Evolutionary conservation across 2,113 vertebrate genomes (phyloP), one percentile per base, ranked within the genome.

Genomic region (Talpa occidentalis): DNA sequence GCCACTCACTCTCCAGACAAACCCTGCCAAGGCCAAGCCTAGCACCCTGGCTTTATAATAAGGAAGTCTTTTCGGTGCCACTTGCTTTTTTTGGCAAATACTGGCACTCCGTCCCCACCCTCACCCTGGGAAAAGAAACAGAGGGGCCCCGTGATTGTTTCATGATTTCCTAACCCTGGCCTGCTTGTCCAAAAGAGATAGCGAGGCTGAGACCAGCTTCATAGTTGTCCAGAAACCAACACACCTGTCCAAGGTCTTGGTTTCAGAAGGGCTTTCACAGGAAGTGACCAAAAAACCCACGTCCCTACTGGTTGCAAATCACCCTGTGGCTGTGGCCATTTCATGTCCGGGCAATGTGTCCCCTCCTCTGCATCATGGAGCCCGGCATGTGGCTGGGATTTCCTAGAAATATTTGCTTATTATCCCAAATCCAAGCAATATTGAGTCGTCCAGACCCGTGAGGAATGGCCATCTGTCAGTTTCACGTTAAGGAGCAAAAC

Each of bases 11-110:
- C 74, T 81, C 74, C 59, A 67, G 28, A 83, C 42, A 67, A 28
- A 77, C 35, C 42, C 19, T 7, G 16, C 37, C 49, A 6, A 8
- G 42, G 47, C 66, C 28, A 44, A 86, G 30, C 30, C 44, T 12
- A 37, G 67, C 40, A 10, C 62, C 19, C 62, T 6, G 60, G 73
- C 93, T 44, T 59, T 76, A 14, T n/a, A 30, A 67, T 67, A 86
- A 89, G 88, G 78, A 94, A 95, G 54, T 49, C 82, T 76, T 85
- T 73, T 30, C 21, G 6, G 11, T 14, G 37, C 59, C 74, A 22
- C n/a, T 3, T 52, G 79, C 62, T 72, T 91, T 52, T 66, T 76
- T 66, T 60, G 67, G 84, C 79, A 62, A 84, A 35, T 32, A 44
- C 3, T 26, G 3, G 40, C 10, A 72, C 42, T 93, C 81, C 32